phyloP scores from a whole-genome alignment of 2,113 vertebrate species.

The Dendrocopos noguchii region DNA sequence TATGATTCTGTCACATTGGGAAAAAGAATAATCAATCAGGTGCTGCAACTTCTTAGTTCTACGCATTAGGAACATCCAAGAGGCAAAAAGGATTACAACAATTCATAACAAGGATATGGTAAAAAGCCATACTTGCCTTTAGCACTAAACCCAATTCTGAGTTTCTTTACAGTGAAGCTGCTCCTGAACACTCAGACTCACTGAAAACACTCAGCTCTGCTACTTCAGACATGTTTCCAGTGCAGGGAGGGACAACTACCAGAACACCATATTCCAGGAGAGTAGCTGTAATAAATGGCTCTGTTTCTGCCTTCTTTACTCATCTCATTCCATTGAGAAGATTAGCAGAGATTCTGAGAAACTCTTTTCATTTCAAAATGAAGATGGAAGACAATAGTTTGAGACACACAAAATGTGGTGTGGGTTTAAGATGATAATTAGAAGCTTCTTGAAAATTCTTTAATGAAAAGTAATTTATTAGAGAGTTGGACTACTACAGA shows the following conservation, averaged over 20 bases:
- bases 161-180: background rate
- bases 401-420: background rate
- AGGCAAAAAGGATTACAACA: background rate
- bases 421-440: background rate
- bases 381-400: background rate
- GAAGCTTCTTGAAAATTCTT: background rate
- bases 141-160: background rate
- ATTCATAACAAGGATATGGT: background rate
- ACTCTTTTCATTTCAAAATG: background rate
- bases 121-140: background rate
- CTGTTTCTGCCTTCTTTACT: background rate
- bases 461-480: background rate
- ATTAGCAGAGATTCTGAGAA: background rate
- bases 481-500: background rate
- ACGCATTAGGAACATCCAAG: background rate
- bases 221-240: background rate
- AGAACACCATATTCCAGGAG: fast-evolving
- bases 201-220: background rate
- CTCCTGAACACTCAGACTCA: background rate
- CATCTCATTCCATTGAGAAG: background rate
- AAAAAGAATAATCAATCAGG: background rate
- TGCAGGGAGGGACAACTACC: background rate
- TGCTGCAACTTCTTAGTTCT: background rate
- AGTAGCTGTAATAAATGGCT: background rate
- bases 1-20: background rate